These are phyloP conservation scores for Taeniopygia guttata DNA, from an alignment of 2,797 vertebrate genomes.

Conservation along the genomic window DNA sequence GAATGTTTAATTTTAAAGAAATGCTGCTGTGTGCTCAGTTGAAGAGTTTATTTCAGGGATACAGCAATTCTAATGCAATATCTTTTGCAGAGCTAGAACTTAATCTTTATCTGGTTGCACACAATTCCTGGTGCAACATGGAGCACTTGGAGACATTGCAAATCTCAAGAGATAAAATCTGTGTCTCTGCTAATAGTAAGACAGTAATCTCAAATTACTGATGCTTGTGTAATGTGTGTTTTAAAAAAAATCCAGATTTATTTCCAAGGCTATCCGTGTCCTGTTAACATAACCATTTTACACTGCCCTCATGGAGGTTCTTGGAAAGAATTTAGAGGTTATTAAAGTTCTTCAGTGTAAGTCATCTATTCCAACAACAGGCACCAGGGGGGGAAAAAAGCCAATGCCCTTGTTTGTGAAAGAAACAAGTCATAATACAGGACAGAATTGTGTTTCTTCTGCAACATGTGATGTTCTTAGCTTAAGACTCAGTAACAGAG, in stretches of 20 bases:
- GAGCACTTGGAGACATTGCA: background rate
- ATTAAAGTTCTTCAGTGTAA: background rate
- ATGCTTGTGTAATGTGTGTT: background rate
- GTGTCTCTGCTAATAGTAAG: background rate
- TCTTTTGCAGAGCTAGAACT: background rate
- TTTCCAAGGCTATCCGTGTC: background rate
- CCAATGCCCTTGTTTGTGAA: background rate
- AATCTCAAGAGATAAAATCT: background rate
- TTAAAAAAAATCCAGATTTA: background rate
- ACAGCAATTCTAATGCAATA: background rate
- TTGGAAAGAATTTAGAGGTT: conserved; percentile 11
- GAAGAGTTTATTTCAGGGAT: background rate
- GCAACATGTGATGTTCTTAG: background rate
- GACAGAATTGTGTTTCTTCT: background rate
- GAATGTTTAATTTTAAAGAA: background rate
- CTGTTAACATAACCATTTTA: background rate
- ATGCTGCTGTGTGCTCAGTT: background rate
- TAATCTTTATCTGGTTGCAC: background rate
- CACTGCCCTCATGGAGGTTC: background rate
- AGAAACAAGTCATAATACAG: background rate
- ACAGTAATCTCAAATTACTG: background rate
- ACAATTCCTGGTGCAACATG: background rate
- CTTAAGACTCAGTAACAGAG: background rate
- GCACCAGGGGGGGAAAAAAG: background rate
- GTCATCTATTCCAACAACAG: conserved; percentile 7